A percentile compares a stretch with the other conserved stretches of the same genome.
These are phyloP conservation scores for Dasysyrphus tricinctus DNA, from an alignment of 2,888 invertebrate genomes.

Conservation along the genomic window DNA sequence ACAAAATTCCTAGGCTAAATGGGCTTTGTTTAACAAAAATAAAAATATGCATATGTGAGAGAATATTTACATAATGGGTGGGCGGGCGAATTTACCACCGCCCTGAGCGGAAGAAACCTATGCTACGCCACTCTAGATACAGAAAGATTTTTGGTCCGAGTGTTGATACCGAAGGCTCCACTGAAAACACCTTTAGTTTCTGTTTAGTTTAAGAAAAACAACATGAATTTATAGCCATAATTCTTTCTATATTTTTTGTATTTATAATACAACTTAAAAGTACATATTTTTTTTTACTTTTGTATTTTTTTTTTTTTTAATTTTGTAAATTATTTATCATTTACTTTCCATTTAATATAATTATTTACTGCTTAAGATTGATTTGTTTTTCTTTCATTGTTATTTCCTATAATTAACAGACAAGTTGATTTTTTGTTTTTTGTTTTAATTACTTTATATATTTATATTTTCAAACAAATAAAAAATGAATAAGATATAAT, in stretches of 20 bases:
- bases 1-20: no score
- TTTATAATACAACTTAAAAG: conserved; percentile 75
- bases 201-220: conserved; percentile 2
- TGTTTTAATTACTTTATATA: conserved; percentile 60
- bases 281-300: conserved; percentile 61
- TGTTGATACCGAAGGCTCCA: no score
- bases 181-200: no score
- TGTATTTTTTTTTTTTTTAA: conserved; percentile 64
- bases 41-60: no score
- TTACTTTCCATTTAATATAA: conserved; percentile 67
- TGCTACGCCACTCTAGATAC: no score
- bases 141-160: no score
- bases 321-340: conserved; percentile 71
- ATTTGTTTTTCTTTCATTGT: conserved; percentile 66
- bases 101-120: no score
- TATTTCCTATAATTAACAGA: conserved; percentile 74
- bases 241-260: conserved; percentile 75
- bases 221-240: conserved; percentile 68
- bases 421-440: conserved; percentile 58
- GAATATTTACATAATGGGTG: no score
- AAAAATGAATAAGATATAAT: conserved; percentile 62
- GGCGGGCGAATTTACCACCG: no score
- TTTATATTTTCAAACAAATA: conserved; percentile 66
- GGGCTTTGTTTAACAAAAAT: no score
- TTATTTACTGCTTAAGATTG: conserved; percentile 71